phyloP scores from a whole-genome alignment of 2,113 vertebrate species.

The Ciconia stormi region DNA sequence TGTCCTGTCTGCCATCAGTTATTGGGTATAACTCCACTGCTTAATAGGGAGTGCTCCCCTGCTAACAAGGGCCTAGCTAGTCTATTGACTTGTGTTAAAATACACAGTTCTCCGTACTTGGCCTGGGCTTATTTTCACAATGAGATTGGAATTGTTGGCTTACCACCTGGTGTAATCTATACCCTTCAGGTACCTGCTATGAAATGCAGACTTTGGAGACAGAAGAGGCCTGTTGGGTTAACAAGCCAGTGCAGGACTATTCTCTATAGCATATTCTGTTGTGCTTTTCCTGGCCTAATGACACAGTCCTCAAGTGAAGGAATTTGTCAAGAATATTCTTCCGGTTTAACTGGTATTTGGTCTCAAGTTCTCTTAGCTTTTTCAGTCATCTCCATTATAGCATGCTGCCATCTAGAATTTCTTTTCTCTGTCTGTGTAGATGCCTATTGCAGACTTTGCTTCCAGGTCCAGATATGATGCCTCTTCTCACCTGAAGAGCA shows the following conservation, averaged over 20 bases:
- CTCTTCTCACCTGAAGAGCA: background rate
- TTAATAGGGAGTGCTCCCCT: background rate
- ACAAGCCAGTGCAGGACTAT: background rate
- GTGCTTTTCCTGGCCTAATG: constrained; percentile 57
- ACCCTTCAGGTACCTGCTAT: background rate
- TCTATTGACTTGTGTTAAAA: background rate
- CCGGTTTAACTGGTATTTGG: background rate
- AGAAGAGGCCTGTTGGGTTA: background rate
- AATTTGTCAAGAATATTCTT: constrained; percentile 39
- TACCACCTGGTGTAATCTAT: background rate
- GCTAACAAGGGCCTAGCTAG: background rate
- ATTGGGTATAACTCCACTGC: background rate
- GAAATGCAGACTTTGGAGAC: background rate
- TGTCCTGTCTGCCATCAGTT: background rate
- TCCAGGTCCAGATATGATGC: background rate
- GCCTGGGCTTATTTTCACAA: background rate
- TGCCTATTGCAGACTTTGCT: background rate
- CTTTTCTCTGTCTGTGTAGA: background rate
- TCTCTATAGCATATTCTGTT: background rate
- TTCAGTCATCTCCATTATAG: background rate
- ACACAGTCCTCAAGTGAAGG: background rate
- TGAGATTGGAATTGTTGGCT: background rate
- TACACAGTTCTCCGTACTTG: background rate
- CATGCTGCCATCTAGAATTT: background rate
- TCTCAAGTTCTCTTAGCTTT: background rate